Base-by-base conservation (phyloP, 2,888 invertebrate genomes). In the Oscheius onirici region DNA sequence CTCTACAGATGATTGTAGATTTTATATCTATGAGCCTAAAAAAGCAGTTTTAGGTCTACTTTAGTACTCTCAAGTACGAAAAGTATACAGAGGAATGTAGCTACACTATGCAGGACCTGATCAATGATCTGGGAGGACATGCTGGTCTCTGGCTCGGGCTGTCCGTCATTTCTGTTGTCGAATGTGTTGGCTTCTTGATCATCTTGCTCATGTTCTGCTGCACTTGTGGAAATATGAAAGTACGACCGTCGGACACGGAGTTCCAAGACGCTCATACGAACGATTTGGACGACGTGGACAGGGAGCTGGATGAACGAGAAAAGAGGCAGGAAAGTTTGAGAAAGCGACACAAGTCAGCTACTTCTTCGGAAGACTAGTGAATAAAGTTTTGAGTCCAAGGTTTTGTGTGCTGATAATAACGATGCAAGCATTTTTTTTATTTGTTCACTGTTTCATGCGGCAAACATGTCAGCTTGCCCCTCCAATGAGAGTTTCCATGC, bases 91-190 rank as follows among this genome's bases (percentile, higher is more conserved):
- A 83, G 43, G 69, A 68, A 0, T 55, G 77, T 10, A 76, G 74
- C 2, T 83, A 82, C 61, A 75, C 73, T 43, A 80, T 86, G 3
- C 79, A 84, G 74, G 87, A 85, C 67, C 79, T 88, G 63, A 85
- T 88, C 34, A 88, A 88, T 46, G 88, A 88, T 69, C 81, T 88
- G 34, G 88, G 88, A 1, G 88, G 88, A 24, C 88, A 88, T 71
- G 84, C 88, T 17, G 88, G 88, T 11, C 76, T 88, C 17, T 88
- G 88, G 88, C 75, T 88, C 11, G 88, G 88, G 3, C 77, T 88
- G 28, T 88, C 88, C 1, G 87, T 88, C 55, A 87, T 88, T 52
- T 88, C 88, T 0, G 69, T 87, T 2, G 87, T 88, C 5, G 88
- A 88, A 73, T 80, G 88, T 20, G 41, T 66, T 41, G 79, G 81